A percentile compares a stretch with the other conserved stretches of the same genome.
These are phyloP conservation scores for Oreochromis mossambicus DNA, from an alignment of 2,797 vertebrate genomes.

Conservation along the genomic window DNA sequence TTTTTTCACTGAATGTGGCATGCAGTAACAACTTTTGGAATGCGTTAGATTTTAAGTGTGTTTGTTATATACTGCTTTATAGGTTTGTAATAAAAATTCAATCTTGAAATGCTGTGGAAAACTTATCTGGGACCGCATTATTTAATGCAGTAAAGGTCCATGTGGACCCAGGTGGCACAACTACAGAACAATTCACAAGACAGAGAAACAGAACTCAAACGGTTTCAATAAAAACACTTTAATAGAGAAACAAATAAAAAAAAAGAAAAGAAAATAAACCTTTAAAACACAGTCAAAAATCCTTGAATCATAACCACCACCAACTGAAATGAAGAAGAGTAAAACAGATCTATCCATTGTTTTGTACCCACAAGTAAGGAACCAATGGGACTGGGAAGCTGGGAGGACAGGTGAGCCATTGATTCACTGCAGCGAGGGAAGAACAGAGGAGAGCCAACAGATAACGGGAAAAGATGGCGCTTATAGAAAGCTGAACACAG, in stretches of 20 bases:
- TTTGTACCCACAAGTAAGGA: conserved; percentile 63
- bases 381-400: conserved; percentile 36
- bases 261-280: conserved; percentile 60
- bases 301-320: conserved; percentile 75
- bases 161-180: background rate
- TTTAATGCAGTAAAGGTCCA: background rate
- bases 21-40: background rate
- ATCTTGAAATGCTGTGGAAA: conserved; percentile 5
- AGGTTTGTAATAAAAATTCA: conserved; percentile 61
- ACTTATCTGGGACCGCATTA: background rate
- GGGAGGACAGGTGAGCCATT: conserved; percentile 66
- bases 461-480: conserved; percentile 49
- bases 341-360: conserved; percentile 70
- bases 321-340: conserved; percentile 70
- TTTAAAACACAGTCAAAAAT: conserved; percentile 77
- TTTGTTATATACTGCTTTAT: background rate
- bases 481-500: conserved; percentile 61
- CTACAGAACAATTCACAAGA: background rate
- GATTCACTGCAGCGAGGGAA: conserved; percentile 58
- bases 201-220: background rate
- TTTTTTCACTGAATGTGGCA: conserved; percentile 7
- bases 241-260: conserved; percentile 73
- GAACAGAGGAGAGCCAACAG: conserved; percentile 56
- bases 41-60: background rate
- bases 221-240: conserved; percentile 75